Evolutionary conservation across 2,113 vertebrate genomes (phyloP), one percentile per base, ranked within the genome.

Genomic region (Pteropus alecto): DNA sequence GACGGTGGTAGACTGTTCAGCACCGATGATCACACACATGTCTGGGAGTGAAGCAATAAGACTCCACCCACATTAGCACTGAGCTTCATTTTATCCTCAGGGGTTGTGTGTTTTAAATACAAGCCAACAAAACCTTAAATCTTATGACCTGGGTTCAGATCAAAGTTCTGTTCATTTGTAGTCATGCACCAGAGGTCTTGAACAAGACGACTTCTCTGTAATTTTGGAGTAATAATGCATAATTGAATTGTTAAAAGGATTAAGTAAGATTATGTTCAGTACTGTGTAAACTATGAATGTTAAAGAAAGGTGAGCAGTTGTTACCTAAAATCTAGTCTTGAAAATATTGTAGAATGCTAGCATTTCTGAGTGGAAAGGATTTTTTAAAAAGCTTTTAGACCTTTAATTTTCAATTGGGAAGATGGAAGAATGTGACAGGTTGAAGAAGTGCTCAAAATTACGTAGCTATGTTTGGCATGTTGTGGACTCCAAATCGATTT

Each of bases 181-280:
- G 18, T 92, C 18, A 19, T 46, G 21, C 83, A 30, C n/a, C 77
- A 54, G n/a, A 68, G 18, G 12, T 87, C 74, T 48, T 33, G 19
- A 60, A 61, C 60, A 84, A 92, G 73, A 92, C 79, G 90, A 8
- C 61, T 48, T 89, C 92, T 67, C 87, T 81, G 24, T 85, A 56
- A 65, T 84, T 87, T 85, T 38, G 68, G 30, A 54, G 48, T 74
- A 92, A 51, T 51, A 63, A 38, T 51, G 33, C 48, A 13, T 94
- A 84, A 86, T 30, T 54, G 74, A 24, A 48, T 95, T 82, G 35
- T 82, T 91, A 67, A 93, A 97, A 93, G 38, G 60, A 86, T 91
- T 91, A 93, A 95, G 46, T 41, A 73, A 94, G 88, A 70, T 90
- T 95, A 38, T 94, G 26, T 51, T 88, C 65, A 71, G 26, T 86